Base-by-base conservation (phyloP, 64 coral and sea anemone species). In the Orbicella faveolata region DNA sequence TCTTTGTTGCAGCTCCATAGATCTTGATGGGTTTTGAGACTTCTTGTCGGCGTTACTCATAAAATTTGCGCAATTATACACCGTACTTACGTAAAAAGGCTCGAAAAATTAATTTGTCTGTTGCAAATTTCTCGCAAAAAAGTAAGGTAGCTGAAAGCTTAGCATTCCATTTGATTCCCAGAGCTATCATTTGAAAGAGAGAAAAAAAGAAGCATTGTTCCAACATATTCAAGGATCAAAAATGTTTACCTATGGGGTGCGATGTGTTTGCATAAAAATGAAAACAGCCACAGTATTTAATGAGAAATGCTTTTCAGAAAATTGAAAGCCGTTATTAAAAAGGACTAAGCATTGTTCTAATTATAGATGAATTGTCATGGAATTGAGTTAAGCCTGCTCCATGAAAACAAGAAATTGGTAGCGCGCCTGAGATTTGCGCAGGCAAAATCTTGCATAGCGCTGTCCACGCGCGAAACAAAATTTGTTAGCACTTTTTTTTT, bases 291-390 rank as follows among this genome's bases (percentile, higher is more conserved):
- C 18, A 83, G 61, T 68, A 65, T 83, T 83, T 83, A 83, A 83
- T 83, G 81, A 83, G 81, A 83, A 66, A 83, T 36, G 81, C 63
- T 83, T 83, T 83, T 83, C 81, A 68, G 61, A 83, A n/a, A 83
- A 83, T 67, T 83, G 81, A 83, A 83, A 83, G 81, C 81, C 82
- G 82, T 72, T 85, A 85, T 85, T 85, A 73, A 73, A 85, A 85
- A 67, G 64, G 65, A 73, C 64, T 70, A 34, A 62, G 65, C 82
- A 73, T 85, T 85, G 82, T 85, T 85, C 82, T 53, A 85, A 85
- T 85, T 85, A 73, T 70, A 44, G 82, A 83, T 48, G 68, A 85
- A 85, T 85, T 85, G 82, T 85, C 82, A 85, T 85, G 82, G 82
- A 72, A 85, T 36, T 73, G 64, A 25, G 37, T 52, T 72, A n/a